phyloP scores from a whole-genome alignment of 2,113 vertebrate species.

The Tilapia sparmanii region DNA sequence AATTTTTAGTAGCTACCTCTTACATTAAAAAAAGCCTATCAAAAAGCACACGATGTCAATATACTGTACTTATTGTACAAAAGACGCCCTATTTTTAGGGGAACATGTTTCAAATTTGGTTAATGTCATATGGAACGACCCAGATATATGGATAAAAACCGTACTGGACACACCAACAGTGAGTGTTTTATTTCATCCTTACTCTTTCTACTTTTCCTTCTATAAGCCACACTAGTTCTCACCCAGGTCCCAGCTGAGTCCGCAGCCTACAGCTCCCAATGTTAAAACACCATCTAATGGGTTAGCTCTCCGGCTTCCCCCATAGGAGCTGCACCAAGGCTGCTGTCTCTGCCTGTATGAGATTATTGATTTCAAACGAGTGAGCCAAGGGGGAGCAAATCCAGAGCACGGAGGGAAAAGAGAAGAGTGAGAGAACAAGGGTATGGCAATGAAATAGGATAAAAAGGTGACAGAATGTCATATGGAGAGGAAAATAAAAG shows the following conservation, averaged over 20 bases:
- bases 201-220: not conserved
- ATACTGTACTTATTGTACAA: not conserved
- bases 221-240: not conserved
- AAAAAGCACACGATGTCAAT: not conserved
- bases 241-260: constrained; percentile 15
- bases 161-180: not conserved
- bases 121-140: not conserved
- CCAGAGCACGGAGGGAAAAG: not conserved
- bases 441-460: not conserved
- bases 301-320: not conserved
- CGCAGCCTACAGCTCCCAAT: not conserved
- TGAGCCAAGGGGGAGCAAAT: not conserved
- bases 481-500: not conserved
- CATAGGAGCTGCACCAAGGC: not conserved
- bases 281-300: constrained; percentile 41
- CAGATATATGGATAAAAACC: not conserved
- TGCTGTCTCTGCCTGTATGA: constrained; percentile 3
- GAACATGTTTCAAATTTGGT: not conserved
- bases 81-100: accelerated
- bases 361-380: constrained; percentile 41
- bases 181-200: not conserved
- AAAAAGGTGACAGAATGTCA: not conserved
- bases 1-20: not conserved
- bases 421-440: not conserved
- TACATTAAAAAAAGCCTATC: not conserved